These are phyloP conservation scores for Euwallacea similis DNA, from an alignment of 1,140 invertebrate species.

Conservation along the genomic window DNA sequence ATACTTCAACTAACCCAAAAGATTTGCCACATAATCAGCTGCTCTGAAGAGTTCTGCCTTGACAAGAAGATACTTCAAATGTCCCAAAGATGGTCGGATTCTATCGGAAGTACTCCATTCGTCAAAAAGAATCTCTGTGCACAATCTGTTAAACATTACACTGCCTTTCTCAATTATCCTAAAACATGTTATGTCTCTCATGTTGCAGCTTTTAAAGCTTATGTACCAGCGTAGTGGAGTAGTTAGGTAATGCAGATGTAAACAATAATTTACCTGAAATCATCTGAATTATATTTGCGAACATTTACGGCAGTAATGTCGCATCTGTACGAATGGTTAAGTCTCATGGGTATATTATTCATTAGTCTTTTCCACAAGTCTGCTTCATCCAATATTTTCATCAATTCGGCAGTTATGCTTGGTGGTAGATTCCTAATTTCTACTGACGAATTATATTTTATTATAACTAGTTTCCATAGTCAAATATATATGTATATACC, in stretches of 20 bases:
- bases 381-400: conserved; percentile 57
- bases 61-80: conserved; percentile 64
- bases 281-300: conserved; percentile 63
- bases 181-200: too few relatives aligned
- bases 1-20: too few relatives aligned
- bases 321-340: conserved; percentile 46
- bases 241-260: too few relatives aligned
- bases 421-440: conserved; percentile 65
- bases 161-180: conserved; percentile 26
- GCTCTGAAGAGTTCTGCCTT: conserved; percentile 72
- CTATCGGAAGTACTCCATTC: conserved; percentile 82
- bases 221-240: too few relatives aligned
- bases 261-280: conserved; percentile 69
- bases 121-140: conserved; percentile 74
- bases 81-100: conserved; percentile 65
- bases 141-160: conserved; percentile 57
- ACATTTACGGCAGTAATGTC: conserved; percentile 42
- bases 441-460: too few relatives aligned
- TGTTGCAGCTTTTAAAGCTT: too few relatives aligned
- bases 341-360: conserved; percentile 64
- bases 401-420: conserved; percentile 56
- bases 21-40: conserved; percentile 76
- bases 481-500: too few relatives aligned
- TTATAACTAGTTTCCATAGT: too few relatives aligned
- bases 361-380: conserved; percentile 73